Evolutionary conservation across 2,113 vertebrate genomes (phyloP).

Genomic region (Cochlearius cochlearius): DNA sequence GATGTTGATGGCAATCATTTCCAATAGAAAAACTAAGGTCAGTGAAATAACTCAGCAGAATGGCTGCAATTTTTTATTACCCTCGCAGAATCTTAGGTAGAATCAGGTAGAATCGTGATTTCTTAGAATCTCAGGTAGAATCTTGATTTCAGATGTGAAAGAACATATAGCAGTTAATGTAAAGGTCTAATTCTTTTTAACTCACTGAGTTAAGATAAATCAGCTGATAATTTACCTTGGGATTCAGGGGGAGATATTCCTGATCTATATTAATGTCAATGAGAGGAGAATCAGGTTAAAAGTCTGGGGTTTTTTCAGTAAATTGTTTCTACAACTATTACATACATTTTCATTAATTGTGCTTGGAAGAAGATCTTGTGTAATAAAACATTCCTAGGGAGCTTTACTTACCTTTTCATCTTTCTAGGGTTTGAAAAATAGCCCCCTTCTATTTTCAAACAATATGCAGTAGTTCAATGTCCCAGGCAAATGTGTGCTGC

Average conservation of each 20-base stretch:
- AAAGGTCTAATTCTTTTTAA: constrained; percentile 35
- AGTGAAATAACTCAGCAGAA: constrained; percentile 20
- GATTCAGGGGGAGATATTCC: background rate
- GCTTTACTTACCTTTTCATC: constrained; percentile 19
- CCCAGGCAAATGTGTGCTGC: constrained; percentile 36
- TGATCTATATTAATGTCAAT: background rate
- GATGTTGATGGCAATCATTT: background rate
- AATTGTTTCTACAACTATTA: background rate
- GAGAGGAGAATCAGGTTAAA: background rate
- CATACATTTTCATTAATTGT: constrained; percentile 42
- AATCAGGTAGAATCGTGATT: background rate
- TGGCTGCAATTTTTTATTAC: background rate
- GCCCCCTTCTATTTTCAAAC: constrained; percentile 42
- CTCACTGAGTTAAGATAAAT: constrained; percentile 24
- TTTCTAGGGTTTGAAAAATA: constrained; percentile 41
- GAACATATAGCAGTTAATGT: constrained; percentile 23
- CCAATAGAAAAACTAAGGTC: background rate
- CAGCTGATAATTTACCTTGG: constrained; percentile 2
- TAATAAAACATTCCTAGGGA: constrained; percentile 31
- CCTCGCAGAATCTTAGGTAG: background rate
- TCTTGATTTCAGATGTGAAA: constrained; percentile 35
- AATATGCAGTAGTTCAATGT: constrained; percentile 46
- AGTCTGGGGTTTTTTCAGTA: background rate
- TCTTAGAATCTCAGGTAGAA: background rate
- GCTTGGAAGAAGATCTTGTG: background rate